Evolutionary conservation across 2,888 invertebrate species (phyloP).

Genomic region (Cecidostiba fungosa): DNA sequence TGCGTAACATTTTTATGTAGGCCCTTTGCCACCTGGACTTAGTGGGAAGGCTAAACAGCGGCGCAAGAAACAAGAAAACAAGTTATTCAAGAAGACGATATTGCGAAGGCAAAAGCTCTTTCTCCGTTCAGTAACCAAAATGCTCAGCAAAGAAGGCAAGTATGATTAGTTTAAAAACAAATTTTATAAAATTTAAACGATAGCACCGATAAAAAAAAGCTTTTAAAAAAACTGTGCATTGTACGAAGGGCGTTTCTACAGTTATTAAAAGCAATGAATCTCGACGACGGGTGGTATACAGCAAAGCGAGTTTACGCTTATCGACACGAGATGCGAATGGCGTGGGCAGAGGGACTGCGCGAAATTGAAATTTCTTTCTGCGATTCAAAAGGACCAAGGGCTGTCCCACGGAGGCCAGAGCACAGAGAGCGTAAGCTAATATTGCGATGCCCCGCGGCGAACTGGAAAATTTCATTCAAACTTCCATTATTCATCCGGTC

Average conservation of each 20-base stretch:
- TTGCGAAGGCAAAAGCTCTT: no score
- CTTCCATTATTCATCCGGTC: conserved; percentile 78
- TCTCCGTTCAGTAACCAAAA: no score
- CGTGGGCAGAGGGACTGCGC: neutral
- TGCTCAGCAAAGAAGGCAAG: no score
- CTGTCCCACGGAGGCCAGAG: neutral
- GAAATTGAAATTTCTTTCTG: conserved; percentile 58
- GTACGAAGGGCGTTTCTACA: neutral
- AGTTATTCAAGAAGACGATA: no score
- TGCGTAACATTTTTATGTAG: no score
- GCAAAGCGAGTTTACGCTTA: neutral
- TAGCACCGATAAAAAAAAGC: no score
- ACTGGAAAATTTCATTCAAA: conserved; percentile 79
- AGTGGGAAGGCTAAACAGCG: no score
- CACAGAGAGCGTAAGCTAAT: conserved; percentile 75
- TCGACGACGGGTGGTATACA: neutral
- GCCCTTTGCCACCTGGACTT: no score
- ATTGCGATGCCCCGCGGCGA: conserved; percentile 79
- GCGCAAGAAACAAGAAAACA: no score
- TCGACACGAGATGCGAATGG: neutral
- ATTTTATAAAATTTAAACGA: no score
- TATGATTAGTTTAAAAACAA: no score
- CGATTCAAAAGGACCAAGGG: conserved; percentile 36
- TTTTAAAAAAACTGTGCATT: neutral
- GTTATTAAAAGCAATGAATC: conserved; percentile 3